Evolutionary conservation across 2,797 vertebrate species (phyloP).

Genomic region (Poeciliopsis gracilis): DNA sequence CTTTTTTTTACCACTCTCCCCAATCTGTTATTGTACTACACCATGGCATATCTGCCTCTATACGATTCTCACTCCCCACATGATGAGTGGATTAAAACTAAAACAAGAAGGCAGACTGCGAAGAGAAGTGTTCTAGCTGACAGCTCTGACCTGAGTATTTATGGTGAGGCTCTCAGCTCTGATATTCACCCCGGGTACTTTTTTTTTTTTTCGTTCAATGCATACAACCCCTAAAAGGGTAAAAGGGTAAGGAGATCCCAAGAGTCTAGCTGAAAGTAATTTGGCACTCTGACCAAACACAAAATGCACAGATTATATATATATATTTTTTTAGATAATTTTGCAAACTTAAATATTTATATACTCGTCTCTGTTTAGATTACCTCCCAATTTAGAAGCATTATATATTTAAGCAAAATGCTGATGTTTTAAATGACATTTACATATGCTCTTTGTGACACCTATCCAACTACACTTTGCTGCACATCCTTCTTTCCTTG

Average conservation of each 20-base stretch:
- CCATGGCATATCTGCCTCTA: slow-evolving; percentile 33
- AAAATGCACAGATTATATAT: slow-evolving; percentile 1
- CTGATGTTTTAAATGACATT: slow-evolving; percentile 69
- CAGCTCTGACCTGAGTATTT: slow-evolving; percentile 75
- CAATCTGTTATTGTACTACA: slow-evolving; percentile 57
- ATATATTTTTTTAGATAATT: not conserved
- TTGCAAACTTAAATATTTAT: slow-evolving; percentile 35
- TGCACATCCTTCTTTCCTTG: slow-evolving; percentile 64
- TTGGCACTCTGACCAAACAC: slow-evolving; percentile 22
- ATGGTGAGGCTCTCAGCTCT: slow-evolving; percentile 58
- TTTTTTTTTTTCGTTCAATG: slow-evolving; percentile 34
- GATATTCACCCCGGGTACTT: slow-evolving; percentile 57
- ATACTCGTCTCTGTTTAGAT: slow-evolving; percentile 37
- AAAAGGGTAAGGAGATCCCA: slow-evolving; percentile 39
- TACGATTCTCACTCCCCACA: slow-evolving; percentile 50
- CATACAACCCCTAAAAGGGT: slow-evolving; percentile 42
- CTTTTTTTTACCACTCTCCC: slow-evolving; percentile 19
- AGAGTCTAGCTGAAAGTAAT: slow-evolving; percentile 35
- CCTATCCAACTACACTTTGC: slow-evolving; percentile 64
- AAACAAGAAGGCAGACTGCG: slow-evolving; percentile 51
- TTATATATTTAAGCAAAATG: slow-evolving; percentile 67
- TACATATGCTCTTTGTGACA: slow-evolving; percentile 73
- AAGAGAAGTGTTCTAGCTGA: slow-evolving; percentile 66
- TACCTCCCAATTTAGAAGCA: slow-evolving; percentile 64
- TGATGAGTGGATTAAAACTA: slow-evolving; percentile 68